Conservation (phyloP, 2,797 vertebrate species). For the Hippocampus kuda region DNA sequence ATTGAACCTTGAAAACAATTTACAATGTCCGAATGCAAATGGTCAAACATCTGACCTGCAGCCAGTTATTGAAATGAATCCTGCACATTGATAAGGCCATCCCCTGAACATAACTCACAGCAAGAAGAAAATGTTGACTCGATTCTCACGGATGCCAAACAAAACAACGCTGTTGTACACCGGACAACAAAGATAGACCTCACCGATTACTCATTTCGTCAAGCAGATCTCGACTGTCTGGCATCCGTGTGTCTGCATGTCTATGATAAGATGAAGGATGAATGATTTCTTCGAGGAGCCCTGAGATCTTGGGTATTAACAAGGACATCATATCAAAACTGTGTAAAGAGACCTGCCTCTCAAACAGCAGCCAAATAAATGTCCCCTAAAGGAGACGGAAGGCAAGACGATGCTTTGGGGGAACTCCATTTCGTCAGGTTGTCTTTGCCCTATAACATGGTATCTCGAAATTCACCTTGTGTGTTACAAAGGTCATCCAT, state of each 20-base stretch:
- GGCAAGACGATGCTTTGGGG: not conserved
- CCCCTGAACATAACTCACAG: constrained; percentile 13
- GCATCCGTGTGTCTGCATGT: constrained; percentile 36
- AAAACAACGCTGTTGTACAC: constrained; percentile 26
- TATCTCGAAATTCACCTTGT: no score
- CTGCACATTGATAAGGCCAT: not conserved
- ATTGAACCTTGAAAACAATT: not conserved
- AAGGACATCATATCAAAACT: constrained; percentile 35
- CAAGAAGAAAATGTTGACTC: constrained; percentile 11
- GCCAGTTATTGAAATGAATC: not conserved
- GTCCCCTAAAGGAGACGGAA: not conserved
- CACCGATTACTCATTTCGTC: constrained; percentile 40
- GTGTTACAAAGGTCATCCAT: no score
- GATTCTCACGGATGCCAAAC: constrained; percentile 13
- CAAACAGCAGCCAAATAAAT: constrained; percentile 17
- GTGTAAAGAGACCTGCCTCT: constrained; percentile 3
- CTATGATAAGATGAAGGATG: constrained; percentile 40
- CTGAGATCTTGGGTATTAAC: constrained; percentile 30
- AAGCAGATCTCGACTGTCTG: constrained; percentile 32
- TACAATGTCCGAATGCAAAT: constrained; percentile 2
- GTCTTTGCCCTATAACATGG: not conserved
- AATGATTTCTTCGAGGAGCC: constrained; percentile 40
- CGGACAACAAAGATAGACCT: constrained; percentile 40
- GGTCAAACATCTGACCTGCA: constrained; percentile 1
- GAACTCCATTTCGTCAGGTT: not conserved